Evolutionary conservation across 2,797 vertebrate species (phyloP), one percentile per base, ranked within the genome.

Genomic region (Helicolenus hilgendorfi): DNA sequence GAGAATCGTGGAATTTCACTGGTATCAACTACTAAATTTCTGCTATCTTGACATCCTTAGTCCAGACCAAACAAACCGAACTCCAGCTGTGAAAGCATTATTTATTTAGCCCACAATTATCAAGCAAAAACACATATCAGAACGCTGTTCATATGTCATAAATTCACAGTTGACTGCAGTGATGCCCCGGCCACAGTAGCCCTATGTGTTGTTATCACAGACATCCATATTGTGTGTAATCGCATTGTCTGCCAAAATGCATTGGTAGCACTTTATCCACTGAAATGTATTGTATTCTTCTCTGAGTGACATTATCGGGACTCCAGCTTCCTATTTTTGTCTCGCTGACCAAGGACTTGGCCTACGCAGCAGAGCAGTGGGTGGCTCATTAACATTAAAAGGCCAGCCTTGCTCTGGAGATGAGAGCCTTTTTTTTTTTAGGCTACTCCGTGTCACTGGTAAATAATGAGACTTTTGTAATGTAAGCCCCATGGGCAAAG

Each of bases 351-450:
- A 80, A 86, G 87, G 89, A 87, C 81, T 86, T 87, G 77, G 86
- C 80, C 78, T 78, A 4, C 5, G 8, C 72, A 81, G 73, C 79
- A 62, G 59, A 84, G 65, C 77, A 81, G 80, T 76, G 79, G 86
- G 83, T 55, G 84, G 77, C 86, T 93, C 87, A 86, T 96, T 91
- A 94, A 87, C 92, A 90, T 91, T 86, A 88, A 91, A 94, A 93
- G 92, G 81, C 91, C 74, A 75, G 84, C 41, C 71, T 24, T 72
- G 81, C 78, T 90, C 81, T 29, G 36, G 67, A 86, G 71, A 91
- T 81, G 77, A 84, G 53, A 60, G 36, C 15, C 41, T 78, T 59
- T 45, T 68, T 31, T 31, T 81, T 53, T n/a, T 79, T 69, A 70
- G 70, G 65, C 65, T 64, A 53, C 83, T 88, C 86, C 27, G 83